Percentiles rank a stretch among this genome's conserved stretches.
phyloP scores from a whole-genome alignment of 2,888 invertebrate genomes.

The Julus scandinavius region DNA sequence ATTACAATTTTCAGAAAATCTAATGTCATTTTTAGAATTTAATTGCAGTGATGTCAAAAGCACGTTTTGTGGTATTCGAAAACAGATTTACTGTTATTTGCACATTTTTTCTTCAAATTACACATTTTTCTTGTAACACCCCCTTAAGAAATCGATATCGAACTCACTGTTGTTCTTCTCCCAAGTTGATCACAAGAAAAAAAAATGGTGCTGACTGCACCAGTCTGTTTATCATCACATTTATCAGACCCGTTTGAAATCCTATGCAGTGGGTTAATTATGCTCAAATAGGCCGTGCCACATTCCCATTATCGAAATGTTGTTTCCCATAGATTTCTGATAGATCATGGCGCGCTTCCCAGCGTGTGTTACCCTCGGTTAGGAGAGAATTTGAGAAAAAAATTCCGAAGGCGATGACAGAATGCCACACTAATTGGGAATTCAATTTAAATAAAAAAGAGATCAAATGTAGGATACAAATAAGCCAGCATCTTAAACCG shows the following conservation, averaged over 20 bases:
- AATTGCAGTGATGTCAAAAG: no score
- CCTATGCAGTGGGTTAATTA: constrained; percentile 14
- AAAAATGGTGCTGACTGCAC: not conserved
- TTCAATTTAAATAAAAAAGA: constrained; percentile 1
- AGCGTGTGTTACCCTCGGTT: not conserved
- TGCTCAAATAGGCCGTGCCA: constrained; percentile 11
- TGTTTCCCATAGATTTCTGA: not conserved
- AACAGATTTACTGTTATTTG: no score
- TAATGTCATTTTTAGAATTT: no score
- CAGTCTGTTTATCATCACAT: not conserved
- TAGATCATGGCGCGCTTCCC: constrained; percentile 5
- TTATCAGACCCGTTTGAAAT: not conserved
- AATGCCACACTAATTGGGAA: constrained; percentile 3
- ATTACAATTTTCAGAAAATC: no score
- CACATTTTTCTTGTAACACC: no score
- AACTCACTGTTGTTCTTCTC: no score
- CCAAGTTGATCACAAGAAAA: not conserved
- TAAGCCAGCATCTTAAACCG: not conserved
- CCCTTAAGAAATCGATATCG: no score
- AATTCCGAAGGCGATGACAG: not conserved
- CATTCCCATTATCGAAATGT: not conserved
- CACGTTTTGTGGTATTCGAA: no score
- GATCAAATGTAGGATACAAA: constrained; percentile 19
- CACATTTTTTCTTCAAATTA: no score
- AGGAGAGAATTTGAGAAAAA: not conserved